Percentiles rank a stretch among this genome's conserved stretches.
phyloP scores from a whole-genome alignment of 2,888 invertebrate species.

The Xylota segnis region DNA sequence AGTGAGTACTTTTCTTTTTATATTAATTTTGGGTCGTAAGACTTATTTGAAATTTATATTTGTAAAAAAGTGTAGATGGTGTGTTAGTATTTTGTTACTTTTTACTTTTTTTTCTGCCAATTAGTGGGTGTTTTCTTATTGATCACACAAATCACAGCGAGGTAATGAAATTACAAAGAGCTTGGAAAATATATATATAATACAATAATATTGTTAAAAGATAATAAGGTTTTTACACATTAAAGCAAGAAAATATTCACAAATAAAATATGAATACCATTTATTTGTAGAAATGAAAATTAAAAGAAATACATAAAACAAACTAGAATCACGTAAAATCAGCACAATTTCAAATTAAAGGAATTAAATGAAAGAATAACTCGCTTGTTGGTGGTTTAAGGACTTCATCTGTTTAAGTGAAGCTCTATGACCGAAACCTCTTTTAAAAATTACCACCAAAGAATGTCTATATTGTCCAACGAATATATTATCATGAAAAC shows the following conservation, averaged over 20 bases:
- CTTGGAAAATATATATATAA: conserved; percentile 10
- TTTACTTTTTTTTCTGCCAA: conserved; percentile 60
- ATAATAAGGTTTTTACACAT: conserved; percentile 24
- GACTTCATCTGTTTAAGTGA: too few species aligned
- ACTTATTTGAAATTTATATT: conserved; percentile 12
- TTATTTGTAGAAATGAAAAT: neutral
- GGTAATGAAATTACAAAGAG: conserved; percentile 31
- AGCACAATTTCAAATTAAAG: neutral
- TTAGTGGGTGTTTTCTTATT: conserved; percentile 37
- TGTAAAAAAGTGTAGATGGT: conserved; percentile 30
- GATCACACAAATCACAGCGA: conserved; percentile 76
- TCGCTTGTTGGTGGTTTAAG: neutral
- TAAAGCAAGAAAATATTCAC: conserved; percentile 29
- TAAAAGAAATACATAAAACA: conserved; percentile 9
- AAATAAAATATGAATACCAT: conserved; percentile 11
- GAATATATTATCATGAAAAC: too few species aligned
- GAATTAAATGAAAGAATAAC: neutral
- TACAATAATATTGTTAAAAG: neutral
- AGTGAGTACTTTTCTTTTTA: conserved; percentile 53
- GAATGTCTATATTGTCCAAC: too few species aligned
- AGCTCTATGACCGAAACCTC: too few species aligned
- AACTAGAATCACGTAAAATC: neutral
- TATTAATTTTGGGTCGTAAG: conserved; percentile 9
- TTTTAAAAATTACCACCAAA: too few species aligned
- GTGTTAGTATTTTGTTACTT: conserved; percentile 44